phyloP scores from a whole-genome alignment of 2,888 invertebrate species.

The Mythimna pallens region DNA sequence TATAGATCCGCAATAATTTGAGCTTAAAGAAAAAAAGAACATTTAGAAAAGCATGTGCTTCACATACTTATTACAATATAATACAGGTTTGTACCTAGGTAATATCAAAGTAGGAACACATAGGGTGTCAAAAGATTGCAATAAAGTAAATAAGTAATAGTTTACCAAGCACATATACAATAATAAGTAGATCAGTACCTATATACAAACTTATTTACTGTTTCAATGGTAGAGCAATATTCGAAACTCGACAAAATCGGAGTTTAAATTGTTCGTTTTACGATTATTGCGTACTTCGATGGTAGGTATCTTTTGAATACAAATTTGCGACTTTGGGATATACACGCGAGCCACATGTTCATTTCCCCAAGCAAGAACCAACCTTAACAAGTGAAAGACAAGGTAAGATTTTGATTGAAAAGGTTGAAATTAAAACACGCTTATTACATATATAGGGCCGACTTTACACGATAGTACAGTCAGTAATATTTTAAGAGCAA shows the following conservation, averaged over 20 bases:
- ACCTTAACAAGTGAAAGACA: slow-evolving; percentile 42
- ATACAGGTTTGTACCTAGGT: not conserved
- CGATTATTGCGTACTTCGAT: slow-evolving; percentile 85
- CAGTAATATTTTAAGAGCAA: slow-evolving; percentile 78
- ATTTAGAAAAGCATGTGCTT: not conserved
- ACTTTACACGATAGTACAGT: slow-evolving; percentile 75
- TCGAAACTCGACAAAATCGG: slow-evolving; percentile 83
- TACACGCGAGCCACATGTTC: slow-evolving; percentile 76
- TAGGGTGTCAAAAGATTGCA: slow-evolving; percentile 28
- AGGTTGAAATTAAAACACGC: slow-evolving; percentile 44
- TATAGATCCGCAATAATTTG: no score
- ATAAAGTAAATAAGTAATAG: slow-evolving; percentile 57
- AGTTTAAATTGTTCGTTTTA: slow-evolving; percentile 87
- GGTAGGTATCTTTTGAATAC: slow-evolving; percentile 87
- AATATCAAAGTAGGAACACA: slow-evolving; percentile 21
- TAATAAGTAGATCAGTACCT: slow-evolving; percentile 59
- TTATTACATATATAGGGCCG: slow-evolving; percentile 72
- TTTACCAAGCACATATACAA: slow-evolving; percentile 19
- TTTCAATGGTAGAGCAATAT: slow-evolving; percentile 74
- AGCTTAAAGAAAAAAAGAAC: not conserved
- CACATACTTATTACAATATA: not conserved
- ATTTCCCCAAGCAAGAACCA: slow-evolving; percentile 48
- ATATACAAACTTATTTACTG: slow-evolving; percentile 69
- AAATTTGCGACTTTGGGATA: slow-evolving; percentile 80
- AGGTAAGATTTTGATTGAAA: slow-evolving; percentile 40